Evolutionary conservation across 2,113 vertebrate genomes (phyloP), one percentile per base, ranked within the genome.

Genomic region (Brachyhypopomus occidentalis): DNA sequence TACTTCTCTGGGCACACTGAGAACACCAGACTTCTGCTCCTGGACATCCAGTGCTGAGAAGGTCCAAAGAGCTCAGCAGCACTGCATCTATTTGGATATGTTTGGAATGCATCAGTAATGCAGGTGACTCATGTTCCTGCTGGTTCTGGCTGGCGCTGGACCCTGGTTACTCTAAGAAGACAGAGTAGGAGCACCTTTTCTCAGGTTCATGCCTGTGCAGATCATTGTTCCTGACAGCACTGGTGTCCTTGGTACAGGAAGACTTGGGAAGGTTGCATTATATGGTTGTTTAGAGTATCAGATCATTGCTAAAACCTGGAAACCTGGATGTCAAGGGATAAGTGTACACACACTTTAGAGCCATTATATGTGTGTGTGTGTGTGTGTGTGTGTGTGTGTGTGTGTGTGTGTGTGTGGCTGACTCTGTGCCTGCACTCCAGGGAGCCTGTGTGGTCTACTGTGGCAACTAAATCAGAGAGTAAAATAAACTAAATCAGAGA

Each of bases 1-100:
- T 55, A 67, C 34, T 67, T 66, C 36, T 66, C 17, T 27, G 67
- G 60, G 58, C 72, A 56, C 62, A 81, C 67, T 0, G 7, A n/a
- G 20, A 45, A 23, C 0, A 63, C 67, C 79, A 69, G 60, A 4
- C 5, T 27, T 58, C 72, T 81, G 64, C 69, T 81, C 71, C 74
- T 16, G 22, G 45, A 66, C 59, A 3, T 25, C 16, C 0, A 66
- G 62, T 60, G 62, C 23, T 22, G n/a, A 75, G 62, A 23, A 67
- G 16, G 1, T 22, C 71, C 1, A 5, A 36, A 63, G 14, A 19
- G 38, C 17, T 58, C 58, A 45, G 67, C 62, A 67, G 14, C 5
- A 7, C 30, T 22, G 4, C 67, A 34, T 27, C 19, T 59, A 59
- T 23, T 12, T 27, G 59, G 30, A 12, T 59, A 34, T 41, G 41